phyloP scores from a whole-genome alignment of 2,797 vertebrate genomes.

The Mionectes olivaceus region DNA sequence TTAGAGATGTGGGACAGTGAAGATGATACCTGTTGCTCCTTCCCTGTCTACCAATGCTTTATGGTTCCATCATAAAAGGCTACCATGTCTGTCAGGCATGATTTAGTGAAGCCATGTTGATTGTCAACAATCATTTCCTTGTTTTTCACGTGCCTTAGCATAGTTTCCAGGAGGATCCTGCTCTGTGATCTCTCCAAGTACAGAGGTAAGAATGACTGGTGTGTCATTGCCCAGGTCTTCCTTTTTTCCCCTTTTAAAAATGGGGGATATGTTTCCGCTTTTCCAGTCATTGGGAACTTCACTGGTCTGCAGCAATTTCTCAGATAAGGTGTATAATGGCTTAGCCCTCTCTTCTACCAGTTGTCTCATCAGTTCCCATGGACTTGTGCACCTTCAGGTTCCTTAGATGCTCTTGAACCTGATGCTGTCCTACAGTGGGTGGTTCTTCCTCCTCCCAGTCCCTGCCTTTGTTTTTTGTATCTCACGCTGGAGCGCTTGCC shows the following conservation, averaged over 20 bases:
- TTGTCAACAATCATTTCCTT: neutral
- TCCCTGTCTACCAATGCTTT: neutral
- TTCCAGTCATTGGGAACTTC: neutral
- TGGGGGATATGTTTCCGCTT: neutral
- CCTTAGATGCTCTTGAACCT: neutral
- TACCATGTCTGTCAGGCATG: neutral
- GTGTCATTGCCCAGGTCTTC: neutral
- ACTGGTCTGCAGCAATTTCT: neutral
- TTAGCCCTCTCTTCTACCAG: neutral
- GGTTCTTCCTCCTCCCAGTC: neutral
- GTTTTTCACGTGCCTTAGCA: neutral
- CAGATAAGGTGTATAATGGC: neutral
- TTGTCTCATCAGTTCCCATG: neutral
- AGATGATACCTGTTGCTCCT: neutral
- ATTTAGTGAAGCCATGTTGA: neutral
- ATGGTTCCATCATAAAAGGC: neutral
- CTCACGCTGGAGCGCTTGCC: neutral
- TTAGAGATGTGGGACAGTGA: neutral
- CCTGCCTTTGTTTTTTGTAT: neutral
- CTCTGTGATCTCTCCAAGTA: neutral
- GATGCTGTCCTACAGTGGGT: neutral
- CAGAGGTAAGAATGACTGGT: neutral
- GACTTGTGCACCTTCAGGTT: neutral
- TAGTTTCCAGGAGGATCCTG: neutral
- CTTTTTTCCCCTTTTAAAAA: neutral